Base-by-base conservation (phyloP, 2,888 invertebrate genomes). In the Netelia melanura region DNA sequence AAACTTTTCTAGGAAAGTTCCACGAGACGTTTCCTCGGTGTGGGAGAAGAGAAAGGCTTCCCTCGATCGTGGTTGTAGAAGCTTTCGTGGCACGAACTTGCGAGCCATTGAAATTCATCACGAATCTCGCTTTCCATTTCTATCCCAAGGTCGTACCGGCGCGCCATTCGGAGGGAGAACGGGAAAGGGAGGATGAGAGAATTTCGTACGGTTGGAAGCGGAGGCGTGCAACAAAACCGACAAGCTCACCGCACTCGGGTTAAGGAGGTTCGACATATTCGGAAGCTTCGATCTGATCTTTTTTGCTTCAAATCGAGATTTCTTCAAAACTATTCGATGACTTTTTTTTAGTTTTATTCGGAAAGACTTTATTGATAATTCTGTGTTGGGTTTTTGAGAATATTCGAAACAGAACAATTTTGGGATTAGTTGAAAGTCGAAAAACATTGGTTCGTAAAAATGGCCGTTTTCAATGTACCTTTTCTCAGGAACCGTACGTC, bases 81-180 rank as follows among this genome's bases (percentile, higher is more conserved):
- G 91, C 90, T 93, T 92, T 92, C 93, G 91, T 87, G 87, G 91
- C 92, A 93, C 92, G 92, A 92, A 90, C 88, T 86, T 85, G 72
- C 86, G 83, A 86, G 85, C 82, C 93, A 93, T 93, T 93, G 93
- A 93, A 93, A 93, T 93, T 93, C 93, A 92, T 90, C 87, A 88
- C 90, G 91, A 89, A 92, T 91, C 91, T 89, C 91, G 91, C 92
- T 93, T 93, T 93, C 93, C 93, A 92, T 93, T 93, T 93, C 93
- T 92, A 93, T 92, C 91, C 89, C 81, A 56, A 61, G 67, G 71
- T 81, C 70, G 74, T 54, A 64, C 62, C 76, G 17, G 75, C 72
- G 43, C 77, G 72, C 61, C 56, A 48, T 44, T 43, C 81, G 74
- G 56, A 23, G 25, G 17, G 64, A 48, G n/a, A 43, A 70, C 38